phyloP scores from a whole-genome alignment of 2,888 invertebrate genomes.

The Loripinus fragilis region DNA sequence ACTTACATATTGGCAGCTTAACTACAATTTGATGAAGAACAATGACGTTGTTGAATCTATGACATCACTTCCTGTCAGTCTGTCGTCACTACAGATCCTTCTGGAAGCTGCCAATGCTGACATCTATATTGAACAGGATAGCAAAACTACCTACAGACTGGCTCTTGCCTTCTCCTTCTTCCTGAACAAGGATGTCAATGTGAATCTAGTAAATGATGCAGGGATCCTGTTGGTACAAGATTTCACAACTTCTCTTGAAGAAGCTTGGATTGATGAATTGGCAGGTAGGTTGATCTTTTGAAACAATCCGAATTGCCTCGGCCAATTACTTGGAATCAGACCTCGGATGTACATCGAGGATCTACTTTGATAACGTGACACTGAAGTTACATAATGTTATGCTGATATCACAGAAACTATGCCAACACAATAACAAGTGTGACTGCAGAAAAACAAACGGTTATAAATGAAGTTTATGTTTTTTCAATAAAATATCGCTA shows the following conservation, averaged over 20 bases:
- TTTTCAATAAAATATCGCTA: no score
- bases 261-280: slow-evolving; percentile 51
- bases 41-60: slow-evolving; percentile 53
- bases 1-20: slow-evolving; percentile 61
- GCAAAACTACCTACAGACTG: slow-evolving; percentile 43
- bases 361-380: no score
- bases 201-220: slow-evolving; percentile 32
- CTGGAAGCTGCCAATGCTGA: slow-evolving; percentile 11
- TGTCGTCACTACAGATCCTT: slow-evolving; percentile 33
- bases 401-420: no score
- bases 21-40: slow-evolving; percentile 60
- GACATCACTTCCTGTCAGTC: slow-evolving; percentile 50
- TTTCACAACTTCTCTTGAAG: slow-evolving; percentile 49
- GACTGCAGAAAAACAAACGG: no score
- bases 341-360: no score
- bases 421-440: no score
- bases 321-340: no score
- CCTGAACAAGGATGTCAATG: slow-evolving; percentile 45
- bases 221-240: slow-evolving; percentile 22
- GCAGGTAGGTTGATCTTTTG: slow-evolving; percentile 37
- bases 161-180: slow-evolving; percentile 59
- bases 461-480: no score
- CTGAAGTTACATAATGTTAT: no score
- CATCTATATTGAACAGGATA: slow-evolving; percentile 29
- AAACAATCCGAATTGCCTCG: no score